These are phyloP conservation scores for Benthosema pterotum DNA, from an alignment of 2,797 vertebrate species.

Conservation along the genomic window DNA sequence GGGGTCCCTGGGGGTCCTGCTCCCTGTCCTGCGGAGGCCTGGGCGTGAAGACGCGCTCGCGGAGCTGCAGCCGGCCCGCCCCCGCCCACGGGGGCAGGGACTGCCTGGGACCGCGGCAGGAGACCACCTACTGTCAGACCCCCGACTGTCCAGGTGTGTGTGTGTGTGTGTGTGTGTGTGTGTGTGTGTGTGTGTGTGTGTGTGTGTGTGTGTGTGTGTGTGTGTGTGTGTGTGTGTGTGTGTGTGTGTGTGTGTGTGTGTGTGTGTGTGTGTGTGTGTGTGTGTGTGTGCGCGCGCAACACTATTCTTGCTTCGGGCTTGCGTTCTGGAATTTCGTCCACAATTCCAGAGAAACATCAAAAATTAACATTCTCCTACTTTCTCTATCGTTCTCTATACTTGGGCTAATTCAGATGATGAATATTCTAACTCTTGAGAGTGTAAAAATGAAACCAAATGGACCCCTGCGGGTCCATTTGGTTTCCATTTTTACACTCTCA, in stretches of 20 bases:
- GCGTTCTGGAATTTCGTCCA: too few relatives aligned
- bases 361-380: too few relatives aligned
- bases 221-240: not conserved
- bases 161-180: not conserved
- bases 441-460: too few relatives aligned
- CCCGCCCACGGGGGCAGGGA: conserved; percentile 74
- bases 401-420: too few relatives aligned
- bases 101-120: conserved; percentile 77
- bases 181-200: not conserved
- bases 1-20: conserved; percentile 85
- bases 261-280: not conserved
- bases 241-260: not conserved
- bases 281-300: not conserved
- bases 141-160: conserved; percentile 83
- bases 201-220: not conserved
- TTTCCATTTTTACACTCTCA: too few relatives aligned
- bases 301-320: too few relatives aligned
- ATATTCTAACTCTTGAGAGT: too few relatives aligned
- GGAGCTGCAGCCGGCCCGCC: conserved; percentile 74
- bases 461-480: too few relatives aligned
- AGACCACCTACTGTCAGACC: conserved; percentile 83
- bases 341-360: too few relatives aligned
- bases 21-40: conserved; percentile 86
- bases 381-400: too few relatives aligned
- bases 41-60: conserved; percentile 80